Percentiles rank a stretch among this genome's conserved stretches.
phyloP scores from a whole-genome alignment of 2,797 vertebrate species.

The Otolemur crassicaudatus region DNA sequence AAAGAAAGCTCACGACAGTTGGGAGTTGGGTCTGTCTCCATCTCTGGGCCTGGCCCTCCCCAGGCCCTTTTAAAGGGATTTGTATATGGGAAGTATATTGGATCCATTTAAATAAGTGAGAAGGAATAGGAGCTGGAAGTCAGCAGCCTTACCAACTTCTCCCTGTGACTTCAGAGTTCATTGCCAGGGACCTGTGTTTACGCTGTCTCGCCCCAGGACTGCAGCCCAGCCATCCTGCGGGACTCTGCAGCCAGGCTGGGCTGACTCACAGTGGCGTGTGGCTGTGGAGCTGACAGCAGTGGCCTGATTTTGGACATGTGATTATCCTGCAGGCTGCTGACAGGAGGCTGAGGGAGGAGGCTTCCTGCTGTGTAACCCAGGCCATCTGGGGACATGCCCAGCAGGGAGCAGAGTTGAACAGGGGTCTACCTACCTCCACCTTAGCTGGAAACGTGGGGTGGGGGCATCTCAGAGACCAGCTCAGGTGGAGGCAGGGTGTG shows the following conservation, averaged over 20 bases:
- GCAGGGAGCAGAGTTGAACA: not conserved
- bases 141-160: not conserved
- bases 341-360: not conserved
- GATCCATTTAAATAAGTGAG: not conserved
- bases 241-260: not conserved
- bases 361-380: conserved; percentile 22
- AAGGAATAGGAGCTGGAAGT: not conserved
- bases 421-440: not conserved
- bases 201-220: not conserved
- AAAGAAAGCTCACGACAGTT: not conserved
- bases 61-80: not conserved
- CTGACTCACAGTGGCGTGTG: not conserved
- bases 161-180: not conserved
- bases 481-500: not conserved
- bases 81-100: not conserved
- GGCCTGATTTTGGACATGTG: not conserved
- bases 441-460: too few relatives aligned
- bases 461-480: conserved; percentile 2
- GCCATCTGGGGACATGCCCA: not conserved
- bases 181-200: not conserved
- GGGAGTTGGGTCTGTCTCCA: not conserved
- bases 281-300: not conserved
- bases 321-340: not conserved
- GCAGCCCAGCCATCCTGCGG: not conserved
- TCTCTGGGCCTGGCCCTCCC: not conserved